phyloP scores from a whole-genome alignment of 2,797 vertebrate species.

The Lacerta bilineata region DNA sequence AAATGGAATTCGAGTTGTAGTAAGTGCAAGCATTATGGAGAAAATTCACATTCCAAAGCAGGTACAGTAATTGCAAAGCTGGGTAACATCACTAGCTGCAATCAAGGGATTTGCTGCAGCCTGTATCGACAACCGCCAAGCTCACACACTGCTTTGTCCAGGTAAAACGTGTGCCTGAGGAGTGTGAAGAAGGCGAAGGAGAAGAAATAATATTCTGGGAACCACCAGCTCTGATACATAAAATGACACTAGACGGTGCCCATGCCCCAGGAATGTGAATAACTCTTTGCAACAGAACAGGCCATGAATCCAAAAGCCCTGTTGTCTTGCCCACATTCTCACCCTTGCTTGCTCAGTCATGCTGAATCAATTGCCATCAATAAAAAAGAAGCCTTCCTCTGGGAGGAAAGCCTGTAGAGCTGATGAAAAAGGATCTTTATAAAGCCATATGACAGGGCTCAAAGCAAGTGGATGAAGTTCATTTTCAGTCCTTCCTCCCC shows the following conservation, averaged over 20 bases:
- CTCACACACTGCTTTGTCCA: background rate
- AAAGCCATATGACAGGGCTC: background rate
- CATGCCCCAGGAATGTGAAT: background rate
- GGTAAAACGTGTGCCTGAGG: background rate
- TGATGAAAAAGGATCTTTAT: background rate
- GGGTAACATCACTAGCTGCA: background rate
- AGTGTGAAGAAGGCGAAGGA: background rate
- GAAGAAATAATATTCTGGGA: background rate
- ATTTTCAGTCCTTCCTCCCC: background rate
- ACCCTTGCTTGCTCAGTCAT: slow-evolving; percentile 19
- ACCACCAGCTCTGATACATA: background rate
- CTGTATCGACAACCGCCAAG: background rate
- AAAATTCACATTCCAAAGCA: slow-evolving; percentile 7
- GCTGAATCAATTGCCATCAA: background rate
- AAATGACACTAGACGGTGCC: background rate
- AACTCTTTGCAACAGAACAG: background rate
- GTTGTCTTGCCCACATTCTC: background rate
- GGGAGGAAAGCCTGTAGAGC: background rate
- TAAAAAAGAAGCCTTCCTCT: background rate
- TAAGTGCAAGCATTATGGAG: background rate
- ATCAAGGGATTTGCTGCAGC: slow-evolving; percentile 9
- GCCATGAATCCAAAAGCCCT: background rate
- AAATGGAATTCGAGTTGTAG: background rate
- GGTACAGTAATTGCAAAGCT: background rate
- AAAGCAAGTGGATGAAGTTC: slow-evolving; percentile 6